Base-by-base conservation (phyloP, 2,113 vertebrate species). In the Lepus americanus region DNA sequence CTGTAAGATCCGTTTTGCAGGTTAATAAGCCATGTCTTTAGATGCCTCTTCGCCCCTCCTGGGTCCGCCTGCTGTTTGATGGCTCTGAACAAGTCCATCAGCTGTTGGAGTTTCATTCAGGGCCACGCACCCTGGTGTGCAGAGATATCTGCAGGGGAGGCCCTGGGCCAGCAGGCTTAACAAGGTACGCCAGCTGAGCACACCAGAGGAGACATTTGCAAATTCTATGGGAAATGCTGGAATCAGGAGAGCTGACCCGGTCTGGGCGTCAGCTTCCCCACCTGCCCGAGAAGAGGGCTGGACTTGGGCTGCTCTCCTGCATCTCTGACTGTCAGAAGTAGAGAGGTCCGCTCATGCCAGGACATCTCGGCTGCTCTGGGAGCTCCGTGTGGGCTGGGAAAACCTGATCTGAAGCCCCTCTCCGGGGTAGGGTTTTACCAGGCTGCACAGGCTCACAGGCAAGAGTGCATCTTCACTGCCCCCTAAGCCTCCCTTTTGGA, bases 181-280 rank as follows among this genome's bases (percentile, higher is more conserved):
- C 4, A 14, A 44, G 33, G 8, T n/a, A 14, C 12, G 20, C 12
- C 66, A 49, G 25, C 36, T 5, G 9, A 69, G 51, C 19, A 44
- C 39, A 61, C 5, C 1, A 49, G 29, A 31, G 29, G 69, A 67
- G 51, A 83, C 77, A 20, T 23, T 44, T 49, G 61, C 33, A 85
- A 89, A 27, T 11, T 82, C 86, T 44, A 55, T 51, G 53, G 78
- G 73, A 74, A 86, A 78, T 84, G 20, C 22, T 9, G 53, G 29
- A 87, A 64, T 59, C 55, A 20, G 49, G n/a, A 90, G n/a, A 72
- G 27, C 66, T 4, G 25, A 51, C 14, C 49, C 36, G 2, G 44
- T 77, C 61, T 13, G n/a, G n/a, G 33, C 63, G 73, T 95, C 90
- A 31, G 55, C 74, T 82, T 92, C 76, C 77, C 80, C 9, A 5